A percentile compares a stretch with the other conserved stretches of the same genome.
Conservation (phyloP, 2,113 vertebrate genomes). For the Colossoma macropomum region DNA sequence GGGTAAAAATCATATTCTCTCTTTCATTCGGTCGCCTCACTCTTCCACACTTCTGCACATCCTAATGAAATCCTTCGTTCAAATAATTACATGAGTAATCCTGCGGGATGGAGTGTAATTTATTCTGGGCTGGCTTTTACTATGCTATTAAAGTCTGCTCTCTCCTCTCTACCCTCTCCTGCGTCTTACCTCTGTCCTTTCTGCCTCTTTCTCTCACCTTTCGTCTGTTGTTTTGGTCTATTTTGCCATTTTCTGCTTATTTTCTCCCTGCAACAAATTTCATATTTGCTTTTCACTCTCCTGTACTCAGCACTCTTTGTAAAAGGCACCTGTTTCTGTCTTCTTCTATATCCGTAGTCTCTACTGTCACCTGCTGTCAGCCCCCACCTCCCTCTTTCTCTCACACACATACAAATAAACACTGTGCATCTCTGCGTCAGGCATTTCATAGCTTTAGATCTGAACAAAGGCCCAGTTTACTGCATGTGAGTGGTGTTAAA, state of each 20-base stretch:
- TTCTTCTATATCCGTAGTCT: constrained; percentile 22
- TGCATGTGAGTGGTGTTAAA: constrained; percentile 26
- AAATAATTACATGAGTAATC: constrained; percentile 81
- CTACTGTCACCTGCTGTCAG: constrained; percentile 56
- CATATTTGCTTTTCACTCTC: constrained; percentile 29
- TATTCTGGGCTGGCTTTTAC: constrained; percentile 68
- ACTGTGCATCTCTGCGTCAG: constrained; percentile 57
- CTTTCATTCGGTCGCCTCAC: constrained; percentile 44
- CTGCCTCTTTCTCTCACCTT: constrained; percentile 48
- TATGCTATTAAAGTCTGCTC: constrained; percentile 66
- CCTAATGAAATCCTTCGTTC: constrained; percentile 70
- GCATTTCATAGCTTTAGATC: constrained; percentile 55
- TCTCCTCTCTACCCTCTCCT: constrained; percentile 37
- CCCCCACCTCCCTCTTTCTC: constrained; percentile 31
- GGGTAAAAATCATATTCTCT: constrained; percentile 59
- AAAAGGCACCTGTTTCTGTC: constrained; percentile 38
- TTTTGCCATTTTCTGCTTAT: constrained; percentile 39
- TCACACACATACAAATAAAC: constrained; percentile 36
- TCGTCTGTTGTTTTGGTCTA: constrained; percentile 43
- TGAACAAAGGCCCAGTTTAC: constrained; percentile 50
- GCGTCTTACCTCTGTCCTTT: constrained; percentile 9
- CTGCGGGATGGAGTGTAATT: constrained; percentile 68
- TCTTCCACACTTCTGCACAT: constrained; percentile 59
- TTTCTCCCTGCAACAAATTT: constrained; percentile 21
- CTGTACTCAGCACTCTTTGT: constrained; percentile 12